A percentile compares a stretch with the other conserved stretches of the same genome.
Evolutionary conservation across 2,888 invertebrate species (phyloP).

Genomic region (Willowsia nigromaculata): DNA sequence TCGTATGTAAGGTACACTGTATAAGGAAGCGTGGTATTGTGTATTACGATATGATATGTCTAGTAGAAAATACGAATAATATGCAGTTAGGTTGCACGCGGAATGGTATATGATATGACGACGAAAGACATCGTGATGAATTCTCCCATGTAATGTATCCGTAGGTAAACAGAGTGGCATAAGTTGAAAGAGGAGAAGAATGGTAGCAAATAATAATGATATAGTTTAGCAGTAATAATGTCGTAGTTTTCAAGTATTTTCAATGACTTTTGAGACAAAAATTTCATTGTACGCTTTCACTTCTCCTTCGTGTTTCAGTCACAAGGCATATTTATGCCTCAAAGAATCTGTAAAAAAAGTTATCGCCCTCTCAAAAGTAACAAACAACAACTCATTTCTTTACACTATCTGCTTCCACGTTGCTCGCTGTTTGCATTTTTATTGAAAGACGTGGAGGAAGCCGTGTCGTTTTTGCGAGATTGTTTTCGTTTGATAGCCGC

Average conservation of each 20-base stretch:
- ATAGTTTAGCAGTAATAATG: not conserved
- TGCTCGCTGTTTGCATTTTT: not conserved
- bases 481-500: not conserved
- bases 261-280: conserved; percentile 1
- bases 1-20: not conserved
- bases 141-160: not conserved
- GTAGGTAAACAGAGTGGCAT: not conserved
- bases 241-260: not conserved
- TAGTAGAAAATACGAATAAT: not conserved
- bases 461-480: not conserved
- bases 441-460: not conserved
- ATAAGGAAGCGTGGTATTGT: not conserved
- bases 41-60: not conserved
- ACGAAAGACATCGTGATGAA: not conserved
- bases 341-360: not conserved
- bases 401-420: not conserved
- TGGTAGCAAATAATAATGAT: not conserved
- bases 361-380: not conserved
- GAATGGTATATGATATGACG: not conserved
- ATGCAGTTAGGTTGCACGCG: not conserved
- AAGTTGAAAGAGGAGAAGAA: not conserved
- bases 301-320: not conserved
- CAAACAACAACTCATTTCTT: not conserved
- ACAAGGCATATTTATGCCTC: not conserved
- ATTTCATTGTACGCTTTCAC: not conserved